phyloP scores from a whole-genome alignment of 2,888 invertebrate species.

The Parelbella ahira region DNA sequence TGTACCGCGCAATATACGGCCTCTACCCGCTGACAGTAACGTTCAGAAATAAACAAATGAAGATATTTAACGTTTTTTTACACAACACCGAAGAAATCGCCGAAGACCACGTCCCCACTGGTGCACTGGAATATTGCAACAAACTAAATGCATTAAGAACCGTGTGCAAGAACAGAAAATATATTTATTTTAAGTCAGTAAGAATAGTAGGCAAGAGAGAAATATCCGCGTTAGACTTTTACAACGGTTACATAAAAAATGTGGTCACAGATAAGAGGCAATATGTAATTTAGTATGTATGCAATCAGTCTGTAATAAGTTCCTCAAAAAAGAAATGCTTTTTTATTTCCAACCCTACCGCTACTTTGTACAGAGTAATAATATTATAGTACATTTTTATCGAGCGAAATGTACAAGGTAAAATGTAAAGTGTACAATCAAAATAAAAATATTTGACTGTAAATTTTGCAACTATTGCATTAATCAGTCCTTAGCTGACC shows the following conservation, averaged over 20 bases:
- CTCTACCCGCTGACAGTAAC: slow-evolving; percentile 82
- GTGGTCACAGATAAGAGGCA: slow-evolving; percentile 48
- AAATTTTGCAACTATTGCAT: too few relatives aligned
- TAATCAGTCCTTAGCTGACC: too few relatives aligned
- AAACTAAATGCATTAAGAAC: slow-evolving; percentile 81
- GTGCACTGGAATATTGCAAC: slow-evolving; percentile 82
- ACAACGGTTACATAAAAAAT: slow-evolving; percentile 91
- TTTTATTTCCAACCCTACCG: neutral
- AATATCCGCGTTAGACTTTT: slow-evolving; percentile 90
- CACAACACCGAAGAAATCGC: slow-evolving; percentile 38
- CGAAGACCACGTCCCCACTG: slow-evolving; percentile 58
- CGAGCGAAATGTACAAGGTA: too few relatives aligned
- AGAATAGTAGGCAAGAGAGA: slow-evolving; percentile 84
- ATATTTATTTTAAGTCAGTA: slow-evolving; percentile 83
- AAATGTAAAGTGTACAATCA: too few relatives aligned
- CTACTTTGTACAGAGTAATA: too few relatives aligned
- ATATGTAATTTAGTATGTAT: slow-evolving; percentile 55
- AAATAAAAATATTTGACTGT: too few relatives aligned
- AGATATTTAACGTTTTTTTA: slow-evolving; percentile 81
- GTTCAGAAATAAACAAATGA: slow-evolving; percentile 82
- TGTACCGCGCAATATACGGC: slow-evolving; percentile 85
- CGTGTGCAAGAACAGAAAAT: slow-evolving; percentile 83
- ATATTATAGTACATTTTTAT: too few relatives aligned
- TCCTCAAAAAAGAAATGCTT: neutral
- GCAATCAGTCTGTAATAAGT: too few relatives aligned